phyloP scores from a whole-genome alignment of 2,113 vertebrate species.

The Acanthochromis polyacanthus region DNA sequence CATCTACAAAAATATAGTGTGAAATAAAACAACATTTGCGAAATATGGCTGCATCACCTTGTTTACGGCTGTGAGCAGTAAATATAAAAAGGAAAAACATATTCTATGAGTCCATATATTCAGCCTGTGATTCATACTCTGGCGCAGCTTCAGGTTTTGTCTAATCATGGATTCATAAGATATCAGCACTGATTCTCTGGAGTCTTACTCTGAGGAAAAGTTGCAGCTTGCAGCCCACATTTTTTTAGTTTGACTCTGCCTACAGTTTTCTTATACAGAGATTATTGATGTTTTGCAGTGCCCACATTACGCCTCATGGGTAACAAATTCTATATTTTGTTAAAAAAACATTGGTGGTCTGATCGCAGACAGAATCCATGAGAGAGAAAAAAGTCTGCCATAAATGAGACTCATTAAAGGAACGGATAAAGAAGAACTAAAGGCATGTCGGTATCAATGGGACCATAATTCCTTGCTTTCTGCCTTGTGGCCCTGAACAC shows the following conservation, averaged over 20 bases:
- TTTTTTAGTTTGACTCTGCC: slow-evolving; percentile 23
- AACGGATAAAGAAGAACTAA: slow-evolving; percentile 53
- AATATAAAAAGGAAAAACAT: slow-evolving; percentile 14
- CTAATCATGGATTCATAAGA: slow-evolving; percentile 46
- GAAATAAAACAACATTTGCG: not conserved
- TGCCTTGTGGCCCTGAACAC: slow-evolving; percentile 57
- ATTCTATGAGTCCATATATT: slow-evolving; percentile 6
- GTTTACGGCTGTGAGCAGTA: slow-evolving; percentile 4
- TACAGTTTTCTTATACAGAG: slow-evolving; percentile 20
- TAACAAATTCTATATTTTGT: slow-evolving; percentile 11
- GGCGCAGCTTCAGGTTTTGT: slow-evolving; percentile 23
- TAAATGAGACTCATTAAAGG: slow-evolving; percentile 25
- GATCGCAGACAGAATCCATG: slow-evolving; percentile 14
- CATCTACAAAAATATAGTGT: not conserved
- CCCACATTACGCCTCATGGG: slow-evolving; percentile 15
- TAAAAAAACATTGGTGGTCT: slow-evolving; percentile 6
- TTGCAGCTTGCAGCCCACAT: slow-evolving; percentile 25
- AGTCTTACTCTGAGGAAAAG: slow-evolving; percentile 30
- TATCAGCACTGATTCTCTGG: slow-evolving; percentile 33
- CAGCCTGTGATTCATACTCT: slow-evolving; percentile 43
- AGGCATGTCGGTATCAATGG: slow-evolving; percentile 54
- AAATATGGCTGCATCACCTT: not conserved
- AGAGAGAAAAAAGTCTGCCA: slow-evolving; percentile 13
- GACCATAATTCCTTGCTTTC: slow-evolving; percentile 54
- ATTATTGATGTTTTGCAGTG: slow-evolving; percentile 23